Conservation (phyloP, 2,888 invertebrate genomes). For the Drosophila vallismaia region DNA sequence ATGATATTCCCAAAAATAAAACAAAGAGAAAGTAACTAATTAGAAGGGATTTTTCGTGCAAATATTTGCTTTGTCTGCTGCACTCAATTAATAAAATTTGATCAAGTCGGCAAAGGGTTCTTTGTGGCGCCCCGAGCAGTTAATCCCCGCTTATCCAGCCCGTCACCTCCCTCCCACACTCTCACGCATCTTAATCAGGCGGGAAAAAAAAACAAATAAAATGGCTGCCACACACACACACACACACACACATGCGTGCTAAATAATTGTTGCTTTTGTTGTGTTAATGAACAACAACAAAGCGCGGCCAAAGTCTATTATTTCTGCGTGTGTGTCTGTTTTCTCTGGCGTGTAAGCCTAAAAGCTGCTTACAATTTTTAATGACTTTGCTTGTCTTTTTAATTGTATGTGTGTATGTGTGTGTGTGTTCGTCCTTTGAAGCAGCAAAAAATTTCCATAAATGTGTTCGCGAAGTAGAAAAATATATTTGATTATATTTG, state of each 20-base stretch:
- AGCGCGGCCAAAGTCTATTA: constrained; percentile 22
- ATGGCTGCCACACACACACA: constrained; percentile 40
- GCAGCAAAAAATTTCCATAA: constrained; percentile 24
- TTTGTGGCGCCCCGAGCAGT: constrained; percentile 11
- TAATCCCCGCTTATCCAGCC: background rate
- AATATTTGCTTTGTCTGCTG: constrained; percentile 56
- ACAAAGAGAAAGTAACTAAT: constrained; percentile 4
- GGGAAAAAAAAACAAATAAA: constrained; percentile 34
- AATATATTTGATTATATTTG: background rate
- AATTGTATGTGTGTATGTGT: constrained; percentile 57
- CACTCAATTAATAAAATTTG: constrained; percentile 76
- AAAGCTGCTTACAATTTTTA: constrained; percentile 80
- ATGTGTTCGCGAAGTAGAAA: constrained; percentile 17
- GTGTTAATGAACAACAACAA: constrained; percentile 35
- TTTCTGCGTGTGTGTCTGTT: constrained; percentile 30
- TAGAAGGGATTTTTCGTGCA: constrained; percentile 11
- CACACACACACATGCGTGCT: constrained; percentile 21
- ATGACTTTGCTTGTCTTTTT: constrained; percentile 79
- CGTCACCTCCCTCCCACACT: background rate
- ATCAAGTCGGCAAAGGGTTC: constrained; percentile 56
- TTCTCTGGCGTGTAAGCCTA: constrained; percentile 67
- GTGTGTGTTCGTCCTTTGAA: constrained; percentile 1
- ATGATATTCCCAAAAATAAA: background rate
- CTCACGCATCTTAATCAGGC: constrained; percentile 66
- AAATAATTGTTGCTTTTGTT: constrained; percentile 38